These are phyloP conservation scores for Acleris emargana DNA, from an alignment of 2,888 invertebrate species.

Conservation along the genomic window DNA sequence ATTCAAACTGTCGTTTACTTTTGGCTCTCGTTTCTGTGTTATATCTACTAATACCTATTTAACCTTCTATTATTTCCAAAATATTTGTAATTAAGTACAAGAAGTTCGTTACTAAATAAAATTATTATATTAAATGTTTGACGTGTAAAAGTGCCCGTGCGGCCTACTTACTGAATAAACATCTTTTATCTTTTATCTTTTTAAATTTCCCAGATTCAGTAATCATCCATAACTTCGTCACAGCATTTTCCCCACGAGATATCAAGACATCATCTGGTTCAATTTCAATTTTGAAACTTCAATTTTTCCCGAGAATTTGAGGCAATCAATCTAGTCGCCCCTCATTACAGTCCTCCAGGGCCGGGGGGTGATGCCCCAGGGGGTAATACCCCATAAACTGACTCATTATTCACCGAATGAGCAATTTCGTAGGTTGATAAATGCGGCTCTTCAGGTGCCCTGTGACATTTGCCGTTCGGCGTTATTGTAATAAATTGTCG, in stretches of 20 bases:
- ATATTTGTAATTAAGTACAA: too few species aligned
- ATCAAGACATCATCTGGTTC: slow-evolving; percentile 11
- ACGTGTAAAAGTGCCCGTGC: too few species aligned
- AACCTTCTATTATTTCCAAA: too few species aligned
- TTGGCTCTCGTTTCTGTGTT: too few species aligned
- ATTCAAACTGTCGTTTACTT: too few species aligned
- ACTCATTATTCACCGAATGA: slow-evolving; percentile 41
- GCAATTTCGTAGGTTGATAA: slow-evolving; percentile 43
- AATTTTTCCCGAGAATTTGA: slow-evolving; percentile 32
- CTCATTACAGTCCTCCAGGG: slow-evolving; percentile 22
- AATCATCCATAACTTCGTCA: not conserved
- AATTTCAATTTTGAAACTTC: slow-evolving; percentile 35
- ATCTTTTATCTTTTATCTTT: too few species aligned
- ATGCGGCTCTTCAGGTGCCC: slow-evolving; percentile 34
- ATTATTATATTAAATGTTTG: not conserved
- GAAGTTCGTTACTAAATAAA: not conserved
- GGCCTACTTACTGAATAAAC: too few species aligned
- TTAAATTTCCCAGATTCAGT: not conserved
- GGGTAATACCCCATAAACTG: slow-evolving; percentile 36
- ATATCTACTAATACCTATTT: too few species aligned
- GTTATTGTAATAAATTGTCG: slow-evolving; percentile 26
- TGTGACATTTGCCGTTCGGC: slow-evolving; percentile 32
- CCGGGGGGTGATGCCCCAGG: not conserved
- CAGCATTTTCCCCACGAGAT: not conserved
- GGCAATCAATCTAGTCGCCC: slow-evolving; percentile 31